Conservation (phyloP, 2,797 vertebrate genomes). For the Micromesistius poutassou region DNA sequence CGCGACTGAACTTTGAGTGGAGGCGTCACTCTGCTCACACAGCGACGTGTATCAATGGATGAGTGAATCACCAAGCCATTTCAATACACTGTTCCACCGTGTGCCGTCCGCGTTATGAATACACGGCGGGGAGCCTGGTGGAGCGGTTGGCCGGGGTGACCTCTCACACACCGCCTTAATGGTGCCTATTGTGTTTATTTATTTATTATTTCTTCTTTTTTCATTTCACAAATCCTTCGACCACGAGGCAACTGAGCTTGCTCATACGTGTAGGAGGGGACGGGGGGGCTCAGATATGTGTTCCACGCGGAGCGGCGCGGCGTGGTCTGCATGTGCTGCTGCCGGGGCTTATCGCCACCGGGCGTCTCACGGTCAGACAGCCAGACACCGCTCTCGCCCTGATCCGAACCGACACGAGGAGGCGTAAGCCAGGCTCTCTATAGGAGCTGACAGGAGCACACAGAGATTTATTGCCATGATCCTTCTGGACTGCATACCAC, state of each 20-base stretch:
- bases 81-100: no score
- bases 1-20: no score
- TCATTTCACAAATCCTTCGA: no score
- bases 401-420: slow-evolving; percentile 52
- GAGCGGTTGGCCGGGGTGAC: neutral
- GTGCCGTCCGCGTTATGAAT: no score
- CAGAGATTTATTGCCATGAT: slow-evolving; percentile 62
- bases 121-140: slow-evolving; percentile 15
- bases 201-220: no score
- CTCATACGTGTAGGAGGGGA: neutral
- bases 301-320: no score
- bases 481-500: slow-evolving; percentile 28
- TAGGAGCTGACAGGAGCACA: slow-evolving; percentile 55
- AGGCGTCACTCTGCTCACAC: neutral
- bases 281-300: neutral
- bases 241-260: neutral
- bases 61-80: neutral
- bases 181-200: neutral
- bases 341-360: neutral
- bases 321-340: neutral
- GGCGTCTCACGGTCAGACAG: neutral
- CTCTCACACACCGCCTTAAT: neutral
- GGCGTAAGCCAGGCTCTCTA: slow-evolving; percentile 55
- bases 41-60: neutral
- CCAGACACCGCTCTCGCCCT: slow-evolving; percentile 9